These are phyloP conservation scores for Leuciscus waleckii DNA, from an alignment of 2,797 vertebrate genomes.

Conservation along the genomic window DNA sequence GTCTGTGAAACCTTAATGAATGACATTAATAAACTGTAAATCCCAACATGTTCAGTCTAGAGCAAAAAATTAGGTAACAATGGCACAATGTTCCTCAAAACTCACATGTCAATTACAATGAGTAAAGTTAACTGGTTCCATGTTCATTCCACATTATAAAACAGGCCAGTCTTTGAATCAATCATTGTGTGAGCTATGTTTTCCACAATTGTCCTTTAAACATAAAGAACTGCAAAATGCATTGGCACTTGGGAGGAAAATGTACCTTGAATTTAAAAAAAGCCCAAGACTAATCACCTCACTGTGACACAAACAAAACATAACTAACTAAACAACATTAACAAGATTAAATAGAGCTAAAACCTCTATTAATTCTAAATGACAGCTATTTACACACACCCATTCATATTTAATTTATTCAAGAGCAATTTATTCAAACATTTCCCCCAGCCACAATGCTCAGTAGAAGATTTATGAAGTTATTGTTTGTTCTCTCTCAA, in stretches of 20 bases:
- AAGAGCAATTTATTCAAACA: not conserved
- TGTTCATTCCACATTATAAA: not conserved
- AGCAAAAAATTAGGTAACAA: no score
- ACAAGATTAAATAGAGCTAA: not conserved
- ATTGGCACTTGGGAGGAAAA: not conserved
- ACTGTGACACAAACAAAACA: not conserved
- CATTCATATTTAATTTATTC: constrained; percentile 4
- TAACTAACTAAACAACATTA: not conserved
- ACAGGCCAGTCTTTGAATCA: not conserved
- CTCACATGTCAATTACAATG: not conserved
- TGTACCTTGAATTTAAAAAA: not conserved
- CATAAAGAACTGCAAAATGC: not conserved
- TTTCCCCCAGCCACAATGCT: not conserved
- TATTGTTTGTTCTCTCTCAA: no score
- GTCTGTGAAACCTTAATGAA: not conserved
- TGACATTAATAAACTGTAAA: not conserved
- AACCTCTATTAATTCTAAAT: not conserved
- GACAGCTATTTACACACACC: not conserved
- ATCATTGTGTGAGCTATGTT: not conserved
- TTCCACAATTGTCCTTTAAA: not conserved
- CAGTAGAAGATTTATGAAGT: constrained; percentile 13
- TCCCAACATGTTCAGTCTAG: not conserved
- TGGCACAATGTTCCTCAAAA: not conserved
- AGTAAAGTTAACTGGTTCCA: not conserved
- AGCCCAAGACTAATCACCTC: not conserved